Percentiles rank a stretch among this genome's conserved stretches.
phyloP scores from a whole-genome alignment of 2,797 vertebrate species.

The Pangasius mekongensis region DNA sequence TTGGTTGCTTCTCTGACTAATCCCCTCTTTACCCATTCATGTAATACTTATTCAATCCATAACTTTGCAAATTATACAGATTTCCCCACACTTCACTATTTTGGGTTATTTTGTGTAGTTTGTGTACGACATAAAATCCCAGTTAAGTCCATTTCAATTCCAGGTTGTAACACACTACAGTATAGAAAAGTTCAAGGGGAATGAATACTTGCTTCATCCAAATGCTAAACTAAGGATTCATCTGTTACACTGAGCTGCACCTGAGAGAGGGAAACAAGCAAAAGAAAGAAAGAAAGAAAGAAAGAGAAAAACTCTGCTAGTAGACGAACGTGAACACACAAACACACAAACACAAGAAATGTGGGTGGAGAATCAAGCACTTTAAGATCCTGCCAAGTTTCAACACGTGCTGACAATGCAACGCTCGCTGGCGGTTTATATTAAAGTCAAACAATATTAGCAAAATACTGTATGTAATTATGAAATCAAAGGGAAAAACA shows the following conservation, averaged over 20 bases:
- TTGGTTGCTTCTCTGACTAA: background rate
- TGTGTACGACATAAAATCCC: background rate
- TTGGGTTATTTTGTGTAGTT: background rate
- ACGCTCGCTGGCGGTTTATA: background rate
- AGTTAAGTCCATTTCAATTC: background rate
- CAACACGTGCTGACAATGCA: conserved; percentile 17
- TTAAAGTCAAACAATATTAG: background rate
- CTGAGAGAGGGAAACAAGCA: background rate
- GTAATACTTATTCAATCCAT: no score
- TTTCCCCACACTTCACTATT: no score
- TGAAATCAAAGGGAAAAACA: conserved; percentile 15
- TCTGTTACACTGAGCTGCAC: background rate
- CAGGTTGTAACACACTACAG: background rate
- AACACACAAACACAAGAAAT: background rate
- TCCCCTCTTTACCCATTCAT: background rate
- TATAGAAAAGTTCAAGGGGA: background rate
- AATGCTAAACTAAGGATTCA: background rate
- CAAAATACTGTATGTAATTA: conserved; percentile 28
- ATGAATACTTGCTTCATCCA: background rate
- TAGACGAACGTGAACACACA: background rate
- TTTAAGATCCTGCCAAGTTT: conserved; percentile 28
- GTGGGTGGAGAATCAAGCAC: background rate
- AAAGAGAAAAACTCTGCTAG: background rate
- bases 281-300: no score
- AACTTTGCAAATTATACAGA: background rate